These are phyloP conservation scores for Synergus gifuensis DNA, from an alignment of 2,888 invertebrate genomes.

Conservation along the genomic window DNA sequence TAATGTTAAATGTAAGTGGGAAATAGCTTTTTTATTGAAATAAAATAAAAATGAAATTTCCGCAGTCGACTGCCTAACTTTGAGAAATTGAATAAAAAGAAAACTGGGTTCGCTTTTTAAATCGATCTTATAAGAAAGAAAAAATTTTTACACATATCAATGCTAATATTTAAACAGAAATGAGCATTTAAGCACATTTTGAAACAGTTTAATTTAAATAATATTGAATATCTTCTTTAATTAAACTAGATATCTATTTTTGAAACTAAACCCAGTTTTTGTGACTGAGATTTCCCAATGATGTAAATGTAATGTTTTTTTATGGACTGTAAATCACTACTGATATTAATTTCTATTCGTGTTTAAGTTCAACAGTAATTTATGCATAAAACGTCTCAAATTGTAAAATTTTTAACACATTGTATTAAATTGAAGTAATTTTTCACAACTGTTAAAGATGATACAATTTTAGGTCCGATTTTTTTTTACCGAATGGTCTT, in stretches of 20 bases:
- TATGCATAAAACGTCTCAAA: conserved; percentile 30
- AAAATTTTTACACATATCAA: conserved; percentile 8
- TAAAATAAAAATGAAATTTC: conserved; percentile 1
- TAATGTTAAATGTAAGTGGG: conserved; percentile 25
- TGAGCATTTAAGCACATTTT: not conserved
- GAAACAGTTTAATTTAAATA: not conserved
- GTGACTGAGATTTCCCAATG: conserved; percentile 15
- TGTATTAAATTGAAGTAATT: conserved; percentile 10
- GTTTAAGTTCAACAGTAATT: conserved; percentile 24
- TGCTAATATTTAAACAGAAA: not conserved
- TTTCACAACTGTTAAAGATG: conserved; percentile 23
- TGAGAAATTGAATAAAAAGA: not conserved
- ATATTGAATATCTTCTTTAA: not conserved
- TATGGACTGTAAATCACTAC: conserved; percentile 29
- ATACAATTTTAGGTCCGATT: conserved; percentile 6
- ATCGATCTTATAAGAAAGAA: not conserved
- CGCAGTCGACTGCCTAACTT: not conserved
- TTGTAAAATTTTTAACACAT: conserved; percentile 29
- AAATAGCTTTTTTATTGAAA: conserved; percentile 20
- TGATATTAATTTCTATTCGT: conserved; percentile 28
- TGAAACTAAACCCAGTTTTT: conserved; percentile 20
- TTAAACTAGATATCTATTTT: conserved; percentile 6
- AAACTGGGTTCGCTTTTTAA: conserved; percentile 7
- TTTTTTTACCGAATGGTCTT: conserved; percentile 13
- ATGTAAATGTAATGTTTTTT: conserved; percentile 38